Evolutionary conservation across 1,140 invertebrate genomes (phyloP), one percentile per base, ranked within the genome.

Genomic region (Atta colombica): DNA sequence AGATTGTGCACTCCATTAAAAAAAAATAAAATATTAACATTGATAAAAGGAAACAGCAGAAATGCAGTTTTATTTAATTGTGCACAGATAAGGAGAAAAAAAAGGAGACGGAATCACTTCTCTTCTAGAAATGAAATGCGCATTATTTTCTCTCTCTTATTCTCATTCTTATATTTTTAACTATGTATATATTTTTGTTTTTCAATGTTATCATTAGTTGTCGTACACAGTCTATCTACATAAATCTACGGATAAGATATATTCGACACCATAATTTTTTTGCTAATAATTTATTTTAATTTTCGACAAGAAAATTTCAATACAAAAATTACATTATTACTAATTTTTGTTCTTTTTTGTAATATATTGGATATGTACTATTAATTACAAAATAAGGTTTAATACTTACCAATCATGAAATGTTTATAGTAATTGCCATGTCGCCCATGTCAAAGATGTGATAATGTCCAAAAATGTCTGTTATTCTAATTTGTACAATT

Each of bases 401-500:
- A 49, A 75, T 84, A 84, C 60, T 75, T 84, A 74, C 69, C 55
- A 84, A 75, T 60, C 35, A 18, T 75, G 51, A 61, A 61, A 51
- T 84, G 39, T 51, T 74, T 82, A 75, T 8, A 61, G 14, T 75
- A 84, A 84, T 84, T 75, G 39, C 28, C 69, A 39, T 61, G 55
- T 74, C 7, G 14, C 25, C 55, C 49, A 55, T 39, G 49, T 68
- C 53, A 68, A 68, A n/a, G 31, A 39, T 39, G 35, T 61, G 14
- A 58, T 58, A 81, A 58, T 58, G 18, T 60, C 53, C 53, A 53
- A 74, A 80, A 55, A 86, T 18, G 58, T 65, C 71, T 45, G 25
- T 51, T 75, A 74, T 31, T n/a, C 39, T 74, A 89, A 85, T 89
- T 89, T 89, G 88, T 89, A 89, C 87, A 69, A 51, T 86, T 84